Percentiles rank a stretch among this genome's conserved stretches.
Conservation (phyloP, 2,797 vertebrate species). For the Myotis daubentonii region DNA sequence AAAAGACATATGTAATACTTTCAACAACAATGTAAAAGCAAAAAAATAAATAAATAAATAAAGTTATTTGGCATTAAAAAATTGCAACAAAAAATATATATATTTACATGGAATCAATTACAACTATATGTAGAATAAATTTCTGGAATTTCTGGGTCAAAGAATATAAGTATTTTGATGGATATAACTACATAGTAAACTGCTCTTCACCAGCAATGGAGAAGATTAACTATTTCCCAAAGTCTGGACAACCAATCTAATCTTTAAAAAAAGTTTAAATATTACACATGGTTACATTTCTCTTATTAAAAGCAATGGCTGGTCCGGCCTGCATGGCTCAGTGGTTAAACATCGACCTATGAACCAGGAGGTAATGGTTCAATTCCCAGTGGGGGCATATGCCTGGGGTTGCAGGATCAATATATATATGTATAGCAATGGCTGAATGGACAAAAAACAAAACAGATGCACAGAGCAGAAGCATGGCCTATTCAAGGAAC, state of each 20-base stretch:
- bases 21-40: background rate
- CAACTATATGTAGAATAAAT: background rate
- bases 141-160: background rate
- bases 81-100: background rate
- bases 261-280: background rate
- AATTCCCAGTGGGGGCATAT: too few species aligned
- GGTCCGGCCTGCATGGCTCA: too few species aligned
- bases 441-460: background rate
- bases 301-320: background rate
- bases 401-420: too few species aligned
- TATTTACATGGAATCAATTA: background rate
- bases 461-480: background rate
- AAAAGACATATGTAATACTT: background rate
- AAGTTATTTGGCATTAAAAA: background rate
- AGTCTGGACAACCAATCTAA: background rate
- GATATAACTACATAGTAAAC: background rate
- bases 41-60: background rate
- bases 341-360: too few species aligned
- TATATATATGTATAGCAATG: background rate
- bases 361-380: too few species aligned
- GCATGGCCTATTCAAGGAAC: background rate
- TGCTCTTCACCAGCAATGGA: background rate
- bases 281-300: background rate
- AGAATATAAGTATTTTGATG: constrained; percentile 3
- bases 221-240: background rate